Conservation (phyloP, 2,113 vertebrate genomes). For the Lathamus discolor region DNA sequence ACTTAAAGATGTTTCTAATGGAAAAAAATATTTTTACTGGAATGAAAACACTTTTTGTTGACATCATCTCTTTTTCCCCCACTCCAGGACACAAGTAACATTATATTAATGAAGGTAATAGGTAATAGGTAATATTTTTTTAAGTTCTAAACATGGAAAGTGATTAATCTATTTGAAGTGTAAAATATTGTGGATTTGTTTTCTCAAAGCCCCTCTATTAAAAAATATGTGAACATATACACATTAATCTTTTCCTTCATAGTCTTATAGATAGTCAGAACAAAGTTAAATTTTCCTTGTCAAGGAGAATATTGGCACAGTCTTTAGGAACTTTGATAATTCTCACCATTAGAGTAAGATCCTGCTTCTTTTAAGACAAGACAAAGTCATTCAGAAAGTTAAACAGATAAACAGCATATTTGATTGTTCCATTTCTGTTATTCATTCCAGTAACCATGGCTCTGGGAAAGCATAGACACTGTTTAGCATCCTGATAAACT, state of each 20-base stretch:
- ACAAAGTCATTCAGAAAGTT: not conserved
- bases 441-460: not conserved
- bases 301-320: not conserved
- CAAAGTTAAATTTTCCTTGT: not conserved
- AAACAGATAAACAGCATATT: not conserved
- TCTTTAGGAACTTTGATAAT: not conserved
- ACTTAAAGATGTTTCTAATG: not conserved
- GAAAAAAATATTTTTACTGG: not conserved
- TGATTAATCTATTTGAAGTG: not conserved
- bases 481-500: not conserved
- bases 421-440: not conserved
- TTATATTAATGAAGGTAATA: not conserved
- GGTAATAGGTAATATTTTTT: not conserved
- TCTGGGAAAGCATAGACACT: not conserved
- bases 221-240: not conserved
- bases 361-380: not conserved
- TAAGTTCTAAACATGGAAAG: not conserved
- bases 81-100: not conserved
- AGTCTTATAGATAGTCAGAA: not conserved
- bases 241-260: not conserved
- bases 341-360: not conserved
- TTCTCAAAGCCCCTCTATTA: not conserved
- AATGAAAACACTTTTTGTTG: not conserved
- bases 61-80: fast-evolving
- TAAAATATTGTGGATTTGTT: not conserved